These are phyloP conservation scores for Emydoidea blandingii DNA, from an alignment of 2,797 vertebrate species.

Conservation along the genomic window DNA sequence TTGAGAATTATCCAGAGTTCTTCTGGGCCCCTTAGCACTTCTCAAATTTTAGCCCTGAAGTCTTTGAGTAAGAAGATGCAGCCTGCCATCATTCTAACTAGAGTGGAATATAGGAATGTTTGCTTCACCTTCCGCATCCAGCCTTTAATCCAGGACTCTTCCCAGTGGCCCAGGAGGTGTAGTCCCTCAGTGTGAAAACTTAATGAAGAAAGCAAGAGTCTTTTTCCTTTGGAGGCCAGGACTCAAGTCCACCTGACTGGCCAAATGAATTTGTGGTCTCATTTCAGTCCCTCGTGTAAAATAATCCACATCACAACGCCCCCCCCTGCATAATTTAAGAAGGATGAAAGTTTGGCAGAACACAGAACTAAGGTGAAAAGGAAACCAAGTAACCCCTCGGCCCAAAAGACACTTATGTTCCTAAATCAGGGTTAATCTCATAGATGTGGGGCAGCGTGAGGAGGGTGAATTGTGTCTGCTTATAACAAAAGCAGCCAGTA, in stretches of 20 bases:
- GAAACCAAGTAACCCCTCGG: neutral
- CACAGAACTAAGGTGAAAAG: neutral
- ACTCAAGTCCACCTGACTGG: neutral
- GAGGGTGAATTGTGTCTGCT: neutral
- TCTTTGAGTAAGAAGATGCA: neutral
- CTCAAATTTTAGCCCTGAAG: neutral
- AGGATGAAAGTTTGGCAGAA: neutral
- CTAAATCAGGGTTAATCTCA: neutral
- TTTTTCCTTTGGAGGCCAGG: neutral
- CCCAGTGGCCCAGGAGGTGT: no score
- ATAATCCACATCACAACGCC: neutral
- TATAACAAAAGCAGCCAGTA: neutral
- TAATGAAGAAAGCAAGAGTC: neutral
- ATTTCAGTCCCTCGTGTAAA: neutral
- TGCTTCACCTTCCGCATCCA: neutral
- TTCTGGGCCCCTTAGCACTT: neutral
- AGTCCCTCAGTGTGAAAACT: neutral
- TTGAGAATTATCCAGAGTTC: neutral
- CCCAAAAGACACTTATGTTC: neutral
- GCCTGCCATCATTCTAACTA: neutral
- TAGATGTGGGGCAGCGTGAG: neutral
- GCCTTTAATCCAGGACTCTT: neutral
- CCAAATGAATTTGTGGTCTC: neutral
- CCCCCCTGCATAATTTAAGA: neutral
- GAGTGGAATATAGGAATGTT: neutral